phyloP scores from a whole-genome alignment of 92 coral and sea anemone species.

The Desmophyllum pertusum region DNA sequence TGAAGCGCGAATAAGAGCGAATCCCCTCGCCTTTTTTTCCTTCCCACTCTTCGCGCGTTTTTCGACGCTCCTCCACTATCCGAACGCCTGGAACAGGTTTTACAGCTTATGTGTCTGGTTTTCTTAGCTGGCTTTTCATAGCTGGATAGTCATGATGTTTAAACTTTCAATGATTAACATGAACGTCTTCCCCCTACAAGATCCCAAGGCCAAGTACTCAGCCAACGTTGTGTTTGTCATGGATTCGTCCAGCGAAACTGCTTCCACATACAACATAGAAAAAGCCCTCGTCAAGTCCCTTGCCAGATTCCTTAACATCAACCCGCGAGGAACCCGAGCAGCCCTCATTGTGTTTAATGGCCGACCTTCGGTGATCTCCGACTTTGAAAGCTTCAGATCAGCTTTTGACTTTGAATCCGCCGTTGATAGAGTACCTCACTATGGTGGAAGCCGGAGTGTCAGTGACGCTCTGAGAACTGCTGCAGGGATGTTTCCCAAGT shows the following conservation, averaged over 20 bases:
- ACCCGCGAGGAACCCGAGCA: conserved; percentile 69
- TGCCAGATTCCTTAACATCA: conserved; percentile 55
- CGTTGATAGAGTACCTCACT: conserved; percentile 54
- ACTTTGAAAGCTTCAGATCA: conserved; percentile 59
- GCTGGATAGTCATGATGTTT: background rate
- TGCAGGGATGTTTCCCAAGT: conserved; percentile 45
- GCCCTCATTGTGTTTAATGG: conserved; percentile 76
- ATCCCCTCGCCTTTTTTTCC: no score
- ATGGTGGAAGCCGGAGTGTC: conserved; percentile 80
- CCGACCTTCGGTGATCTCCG: conserved; percentile 56
- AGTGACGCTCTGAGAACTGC: conserved; percentile 78
- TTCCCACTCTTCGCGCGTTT: no score
- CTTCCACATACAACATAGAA: conserved; percentile 53
- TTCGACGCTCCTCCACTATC: no score
- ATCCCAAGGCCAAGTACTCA: conserved; percentile 17
- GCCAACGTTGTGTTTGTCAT: conserved; percentile 80
- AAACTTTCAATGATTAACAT: background rate
- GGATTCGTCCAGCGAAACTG: conserved; percentile 75
- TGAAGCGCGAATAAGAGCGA: no score
- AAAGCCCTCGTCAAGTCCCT: conserved; percentile 74
- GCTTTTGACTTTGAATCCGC: conserved; percentile 52
- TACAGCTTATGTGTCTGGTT: no score
- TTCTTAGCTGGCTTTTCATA: no score
- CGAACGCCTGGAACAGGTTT: no score
- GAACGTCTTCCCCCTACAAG: background rate